These are phyloP conservation scores for Ceratina australensis DNA, from an alignment of 1,140 invertebrate genomes.

Conservation along the genomic window DNA sequence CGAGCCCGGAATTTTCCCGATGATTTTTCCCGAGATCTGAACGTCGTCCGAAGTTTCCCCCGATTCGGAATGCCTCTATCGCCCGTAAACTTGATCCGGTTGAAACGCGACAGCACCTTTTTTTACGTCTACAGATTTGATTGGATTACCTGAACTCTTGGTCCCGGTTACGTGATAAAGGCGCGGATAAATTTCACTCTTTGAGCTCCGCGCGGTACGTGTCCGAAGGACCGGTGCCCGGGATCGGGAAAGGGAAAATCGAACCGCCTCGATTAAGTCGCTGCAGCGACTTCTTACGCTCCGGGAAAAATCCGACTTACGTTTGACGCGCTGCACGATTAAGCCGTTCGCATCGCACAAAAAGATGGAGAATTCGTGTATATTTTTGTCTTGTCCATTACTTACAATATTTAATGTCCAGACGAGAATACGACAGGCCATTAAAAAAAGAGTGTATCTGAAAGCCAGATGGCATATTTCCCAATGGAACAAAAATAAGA, in stretches of 20 bases:
- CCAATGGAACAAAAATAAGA: no score
- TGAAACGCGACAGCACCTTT: neutral
- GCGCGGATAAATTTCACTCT: constrained; percentile 9
- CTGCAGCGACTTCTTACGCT: no score
- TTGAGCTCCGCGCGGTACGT: constrained; percentile 14
- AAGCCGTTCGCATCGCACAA: no score
- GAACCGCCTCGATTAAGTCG: no score
- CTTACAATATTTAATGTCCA: no score
- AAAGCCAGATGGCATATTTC: no score
- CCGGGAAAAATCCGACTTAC: no score
- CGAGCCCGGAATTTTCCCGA: neutral
- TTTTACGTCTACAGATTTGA: constrained; percentile 30
- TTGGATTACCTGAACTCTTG: constrained; percentile 32
- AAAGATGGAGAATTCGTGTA: no score
- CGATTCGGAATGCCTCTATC: constrained; percentile 37
- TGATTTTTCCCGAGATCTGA: constrained; percentile 5
- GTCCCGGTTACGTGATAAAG: constrained; percentile 8
- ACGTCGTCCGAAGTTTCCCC: neutral
- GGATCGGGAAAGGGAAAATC: neutral
- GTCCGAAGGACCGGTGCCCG: constrained; percentile 5
- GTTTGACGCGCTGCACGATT: no score
- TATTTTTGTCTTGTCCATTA: no score
- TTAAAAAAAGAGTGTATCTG: no score
- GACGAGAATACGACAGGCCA: no score
- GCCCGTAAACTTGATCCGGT: constrained; percentile 9